A percentile compares a stretch with the other conserved stretches of the same genome.
These are phyloP conservation scores for Diprion similis DNA, from an alignment of 1,140 invertebrate species.

Conservation along the genomic window DNA sequence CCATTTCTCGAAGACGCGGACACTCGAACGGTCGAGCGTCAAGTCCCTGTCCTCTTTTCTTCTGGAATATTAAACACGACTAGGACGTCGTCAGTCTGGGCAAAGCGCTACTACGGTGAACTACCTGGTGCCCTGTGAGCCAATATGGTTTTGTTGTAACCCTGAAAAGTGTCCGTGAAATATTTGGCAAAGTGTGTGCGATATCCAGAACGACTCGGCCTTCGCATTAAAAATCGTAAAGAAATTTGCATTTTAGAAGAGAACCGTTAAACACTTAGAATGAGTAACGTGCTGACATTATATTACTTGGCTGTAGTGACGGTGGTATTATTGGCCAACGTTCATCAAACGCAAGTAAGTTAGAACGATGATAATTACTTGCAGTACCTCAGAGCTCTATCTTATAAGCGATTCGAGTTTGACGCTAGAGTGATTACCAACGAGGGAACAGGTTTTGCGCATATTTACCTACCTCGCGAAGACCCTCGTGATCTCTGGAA, in stretches of 20 bases:
- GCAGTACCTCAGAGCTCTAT: too few relatives aligned
- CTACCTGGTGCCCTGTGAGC: not conserved
- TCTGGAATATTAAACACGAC: constrained; percentile 40
- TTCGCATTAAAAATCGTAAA: constrained; percentile 39
- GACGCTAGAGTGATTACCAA: too few relatives aligned
- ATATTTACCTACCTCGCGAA: too few relatives aligned
- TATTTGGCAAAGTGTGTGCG: constrained; percentile 14
- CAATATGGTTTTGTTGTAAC: not conserved
- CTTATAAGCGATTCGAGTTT: too few relatives aligned
- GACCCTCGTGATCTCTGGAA: too few relatives aligned
- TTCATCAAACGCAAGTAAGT: not conserved
- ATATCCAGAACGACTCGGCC: constrained; percentile 45
- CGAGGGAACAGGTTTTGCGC: too few relatives aligned
- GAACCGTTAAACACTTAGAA: not conserved
- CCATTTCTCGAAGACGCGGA: constrained; percentile 9
- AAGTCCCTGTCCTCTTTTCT: constrained; percentile 45
- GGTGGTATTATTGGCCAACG: not conserved
- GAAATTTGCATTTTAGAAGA: constrained; percentile 26
- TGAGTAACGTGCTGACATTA: not conserved
- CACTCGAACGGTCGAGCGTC: constrained; percentile 36
- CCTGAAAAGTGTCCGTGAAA: not conserved
- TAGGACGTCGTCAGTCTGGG: constrained; percentile 3
- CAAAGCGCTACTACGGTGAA: not conserved
- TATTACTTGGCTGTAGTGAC: not conserved
- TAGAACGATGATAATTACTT: too few relatives aligned